Percentiles rank a stretch among this genome's conserved stretches.
These are phyloP conservation scores for Standfussiana lucernea DNA, from an alignment of 2,888 invertebrate genomes.

Conservation along the genomic window DNA sequence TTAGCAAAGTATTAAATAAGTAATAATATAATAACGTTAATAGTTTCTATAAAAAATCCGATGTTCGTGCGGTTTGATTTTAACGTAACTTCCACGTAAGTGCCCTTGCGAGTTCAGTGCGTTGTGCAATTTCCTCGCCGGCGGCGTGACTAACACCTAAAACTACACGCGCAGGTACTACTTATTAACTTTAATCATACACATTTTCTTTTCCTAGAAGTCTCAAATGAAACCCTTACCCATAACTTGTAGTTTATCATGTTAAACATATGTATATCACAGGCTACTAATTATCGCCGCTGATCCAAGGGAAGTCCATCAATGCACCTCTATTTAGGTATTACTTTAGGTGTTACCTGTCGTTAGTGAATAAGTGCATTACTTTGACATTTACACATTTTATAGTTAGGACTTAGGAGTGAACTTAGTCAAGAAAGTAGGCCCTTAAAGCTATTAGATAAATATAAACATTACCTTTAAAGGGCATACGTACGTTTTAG, in stretches of 20 bases:
- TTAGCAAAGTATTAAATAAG: constrained; percentile 4
- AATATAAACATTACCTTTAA: not conserved
- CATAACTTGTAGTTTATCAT: not conserved
- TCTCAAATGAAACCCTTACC: not conserved
- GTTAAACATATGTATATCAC: too few relatives aligned
- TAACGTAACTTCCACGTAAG: constrained; percentile 39
- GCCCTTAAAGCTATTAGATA: not conserved
- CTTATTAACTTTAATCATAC: not conserved
- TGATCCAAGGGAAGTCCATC: not conserved
- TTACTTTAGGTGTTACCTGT: not conserved
- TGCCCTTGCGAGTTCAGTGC: constrained; percentile 45
- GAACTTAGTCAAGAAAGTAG: not conserved
- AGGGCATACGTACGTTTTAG: not conserved
- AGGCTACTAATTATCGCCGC: not conserved
- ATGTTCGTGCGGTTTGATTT: constrained; percentile 7
- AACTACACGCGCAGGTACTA: not conserved
- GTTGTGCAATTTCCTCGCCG: constrained; percentile 37
- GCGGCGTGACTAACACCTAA: constrained; percentile 27
- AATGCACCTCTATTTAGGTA: not conserved
- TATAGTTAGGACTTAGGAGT: not conserved
- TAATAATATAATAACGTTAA: not conserved
- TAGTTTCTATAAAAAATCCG: not conserved
- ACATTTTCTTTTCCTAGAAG: not conserved
- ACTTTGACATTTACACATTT: not conserved
- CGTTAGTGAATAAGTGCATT: not conserved